Evolutionary conservation across 64 coral and sea anemone species (phyloP).

Genomic region (Actinia equina): DNA sequence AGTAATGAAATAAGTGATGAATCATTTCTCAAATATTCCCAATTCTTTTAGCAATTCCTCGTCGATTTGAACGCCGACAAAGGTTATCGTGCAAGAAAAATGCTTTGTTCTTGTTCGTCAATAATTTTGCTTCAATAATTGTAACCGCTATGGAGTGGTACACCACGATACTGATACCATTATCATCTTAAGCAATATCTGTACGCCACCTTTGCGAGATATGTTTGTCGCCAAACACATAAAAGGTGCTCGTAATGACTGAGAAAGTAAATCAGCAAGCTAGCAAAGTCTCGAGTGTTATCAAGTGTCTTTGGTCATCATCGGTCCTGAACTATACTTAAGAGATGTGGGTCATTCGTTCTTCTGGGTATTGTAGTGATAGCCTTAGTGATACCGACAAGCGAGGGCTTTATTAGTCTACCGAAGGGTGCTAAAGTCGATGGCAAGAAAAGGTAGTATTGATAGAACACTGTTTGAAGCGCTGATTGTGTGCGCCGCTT

Average conservation of each 20-base stretch:
- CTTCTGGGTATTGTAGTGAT: neutral
- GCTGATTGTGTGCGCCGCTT: too few relatives aligned
- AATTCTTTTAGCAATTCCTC: neutral
- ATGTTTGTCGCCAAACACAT: neutral
- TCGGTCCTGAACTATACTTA: neutral
- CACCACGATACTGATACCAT: neutral
- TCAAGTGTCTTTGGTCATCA: neutral
- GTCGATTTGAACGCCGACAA: neutral
- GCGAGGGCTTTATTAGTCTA: neutral
- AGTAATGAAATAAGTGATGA: neutral
- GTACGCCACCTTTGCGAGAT: neutral
- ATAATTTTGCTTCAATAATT: neutral
- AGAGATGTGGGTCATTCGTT: neutral
- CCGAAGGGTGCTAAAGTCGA: neutral
- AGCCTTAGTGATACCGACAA: neutral
- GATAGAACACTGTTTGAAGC: neutral
- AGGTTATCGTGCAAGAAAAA: neutral
- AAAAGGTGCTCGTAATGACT: neutral
- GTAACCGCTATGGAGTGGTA: neutral
- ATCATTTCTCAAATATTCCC: neutral
- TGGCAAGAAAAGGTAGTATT: neutral
- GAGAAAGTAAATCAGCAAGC: neutral
- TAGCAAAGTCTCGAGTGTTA: neutral
- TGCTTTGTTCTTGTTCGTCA: neutral
- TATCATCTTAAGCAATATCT: neutral